phyloP scores from a whole-genome alignment of 2,888 invertebrate species.

The Drosophila bunnanda region DNA sequence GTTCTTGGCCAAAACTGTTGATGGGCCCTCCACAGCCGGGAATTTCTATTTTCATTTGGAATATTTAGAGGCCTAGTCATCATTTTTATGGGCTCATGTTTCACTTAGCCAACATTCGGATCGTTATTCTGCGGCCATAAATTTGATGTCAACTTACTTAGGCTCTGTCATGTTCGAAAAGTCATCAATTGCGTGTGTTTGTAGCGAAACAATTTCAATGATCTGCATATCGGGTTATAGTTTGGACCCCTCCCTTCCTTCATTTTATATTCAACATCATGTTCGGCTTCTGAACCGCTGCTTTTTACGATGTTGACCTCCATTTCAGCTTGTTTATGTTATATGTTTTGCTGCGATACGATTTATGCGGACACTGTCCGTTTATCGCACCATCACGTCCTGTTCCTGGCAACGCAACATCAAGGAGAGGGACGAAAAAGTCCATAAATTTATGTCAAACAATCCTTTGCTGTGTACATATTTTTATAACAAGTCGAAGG shows the following conservation, averaged over 20 bases:
- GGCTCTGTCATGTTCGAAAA: constrained; percentile 58
- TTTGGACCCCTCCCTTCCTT: constrained; percentile 4
- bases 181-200: constrained; percentile 43
- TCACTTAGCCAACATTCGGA: constrained; percentile 64
- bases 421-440: constrained; percentile 18
- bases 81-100: constrained; percentile 68
- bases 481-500: constrained; percentile 34
- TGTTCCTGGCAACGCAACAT: constrained; percentile 27
- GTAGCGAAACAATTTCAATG: constrained; percentile 55
- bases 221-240: constrained; percentile 64
- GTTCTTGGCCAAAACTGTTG: constrained; percentile 9
- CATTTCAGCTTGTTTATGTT: constrained; percentile 26
- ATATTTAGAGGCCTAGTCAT: constrained; percentile 41
- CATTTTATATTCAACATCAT: constrained; percentile 11
- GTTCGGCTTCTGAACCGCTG: constrained; percentile 2
- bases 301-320: constrained; percentile 35
- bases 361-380: constrained; percentile 67
- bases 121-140: constrained; percentile 53
- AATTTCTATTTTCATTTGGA: constrained; percentile 18
- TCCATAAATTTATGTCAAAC: constrained; percentile 75
- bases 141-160: constrained; percentile 60
- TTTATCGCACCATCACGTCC: constrained; percentile 71
- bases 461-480: constrained; percentile 53
- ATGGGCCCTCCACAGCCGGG: constrained; percentile 14
- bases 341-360: constrained; percentile 41